Percentiles rank a stretch among this genome's conserved stretches.
Conservation (phyloP, 2,888 invertebrate genomes). For the Lordiphosa andalusiaca region DNA sequence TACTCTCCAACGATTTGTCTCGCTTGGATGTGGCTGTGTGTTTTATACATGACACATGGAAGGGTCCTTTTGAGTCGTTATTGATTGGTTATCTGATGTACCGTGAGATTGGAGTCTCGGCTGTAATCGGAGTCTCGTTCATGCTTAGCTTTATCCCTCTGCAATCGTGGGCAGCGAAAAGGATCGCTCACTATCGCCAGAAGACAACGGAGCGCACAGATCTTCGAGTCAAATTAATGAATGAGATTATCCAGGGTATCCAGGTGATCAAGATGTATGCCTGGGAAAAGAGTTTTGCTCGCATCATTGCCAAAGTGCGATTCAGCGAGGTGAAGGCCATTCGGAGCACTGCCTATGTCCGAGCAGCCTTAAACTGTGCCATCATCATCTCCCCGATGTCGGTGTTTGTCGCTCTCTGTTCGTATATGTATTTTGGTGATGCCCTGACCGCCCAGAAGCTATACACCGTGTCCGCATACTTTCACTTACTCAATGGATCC, state of each 20-base stretch:
- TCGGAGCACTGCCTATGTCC: conserved; percentile 85
- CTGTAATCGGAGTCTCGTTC: conserved; percentile 86
- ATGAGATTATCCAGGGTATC: conserved; percentile 91
- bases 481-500: conserved; percentile 88
- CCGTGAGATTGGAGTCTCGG: conserved; percentile 84
- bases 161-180: conserved; percentile 87
- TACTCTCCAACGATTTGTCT: conserved; percentile 97
- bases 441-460: conserved; percentile 87
- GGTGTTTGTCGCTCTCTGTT: conserved; percentile 87
- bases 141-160: conserved; percentile 88
- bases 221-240: conserved; percentile 92
- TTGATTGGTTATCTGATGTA: conserved; percentile 82
- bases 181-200: conserved; percentile 84
- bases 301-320: conserved; percentile 87
- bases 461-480: conserved; percentile 90
- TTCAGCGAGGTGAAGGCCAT: conserved; percentile 87
- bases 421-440: conserved; percentile 85
- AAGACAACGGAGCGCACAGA: conserved; percentile 91
- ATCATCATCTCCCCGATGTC: conserved; percentile 90
- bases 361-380: conserved; percentile 86
- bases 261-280: conserved; percentile 94
- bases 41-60: conserved; percentile 94
- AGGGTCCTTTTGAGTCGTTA: conserved; percentile 87
- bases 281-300: conserved; percentile 90
- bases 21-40: conserved; percentile 94